A percentile compares a stretch with the other conserved stretches of the same genome.
These are phyloP conservation scores for Lepidotrigona ventralis DNA, from an alignment of 1,140 invertebrate species.

Conservation along the genomic window DNA sequence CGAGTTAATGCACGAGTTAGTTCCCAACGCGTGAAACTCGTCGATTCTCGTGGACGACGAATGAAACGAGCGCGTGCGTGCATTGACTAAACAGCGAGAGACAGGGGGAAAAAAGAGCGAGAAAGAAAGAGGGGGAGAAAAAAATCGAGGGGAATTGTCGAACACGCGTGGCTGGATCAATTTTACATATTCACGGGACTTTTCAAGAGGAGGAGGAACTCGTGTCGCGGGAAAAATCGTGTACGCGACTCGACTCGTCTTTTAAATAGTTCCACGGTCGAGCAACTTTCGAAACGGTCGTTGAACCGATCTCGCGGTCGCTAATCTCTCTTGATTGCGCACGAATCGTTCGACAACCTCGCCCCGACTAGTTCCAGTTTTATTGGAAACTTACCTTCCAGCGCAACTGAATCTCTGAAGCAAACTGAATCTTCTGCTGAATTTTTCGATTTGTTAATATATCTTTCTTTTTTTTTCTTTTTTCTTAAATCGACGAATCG, in stretches of 20 bases:
- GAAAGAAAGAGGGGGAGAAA: background rate
- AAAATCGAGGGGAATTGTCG: constrained; percentile 11
- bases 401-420: too few relatives aligned
- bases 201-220: background rate
- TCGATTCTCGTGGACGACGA: too few relatives aligned
- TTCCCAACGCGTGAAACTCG: constrained; percentile 18
- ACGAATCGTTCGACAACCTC: background rate
- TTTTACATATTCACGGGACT: constrained; percentile 12
- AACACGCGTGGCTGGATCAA: constrained; percentile 15
- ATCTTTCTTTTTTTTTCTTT: too few relatives aligned
- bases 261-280: constrained; percentile 17
- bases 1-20: background rate
- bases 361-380: too few relatives aligned
- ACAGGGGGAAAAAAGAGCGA: background rate
- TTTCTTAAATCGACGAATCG: too few relatives aligned
- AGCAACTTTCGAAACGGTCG: background rate
- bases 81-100: background rate
- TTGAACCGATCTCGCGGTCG: background rate
- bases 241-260: background rate
- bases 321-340: constrained; percentile 32
- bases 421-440: too few relatives aligned
- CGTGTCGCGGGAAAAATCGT: background rate
- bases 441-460: too few relatives aligned
- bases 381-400: too few relatives aligned
- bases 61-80: background rate